Conservation (phyloP, 2,797 vertebrate genomes). For the Sarcoramphus papa region DNA sequence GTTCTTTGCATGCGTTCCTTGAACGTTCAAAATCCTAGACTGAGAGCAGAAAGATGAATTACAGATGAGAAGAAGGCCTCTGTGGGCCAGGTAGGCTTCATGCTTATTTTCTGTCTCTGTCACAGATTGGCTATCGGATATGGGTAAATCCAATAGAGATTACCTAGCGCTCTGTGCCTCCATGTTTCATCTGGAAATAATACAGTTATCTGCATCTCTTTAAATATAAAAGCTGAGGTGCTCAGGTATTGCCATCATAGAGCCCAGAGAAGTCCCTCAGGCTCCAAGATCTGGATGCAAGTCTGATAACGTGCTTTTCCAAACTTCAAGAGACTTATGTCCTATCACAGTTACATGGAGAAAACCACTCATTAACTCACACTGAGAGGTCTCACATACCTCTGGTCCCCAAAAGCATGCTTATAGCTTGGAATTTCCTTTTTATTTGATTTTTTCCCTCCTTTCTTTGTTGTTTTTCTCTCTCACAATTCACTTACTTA, state of each 20-base stretch:
- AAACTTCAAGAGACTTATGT: not conserved
- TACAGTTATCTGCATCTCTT: not conserved
- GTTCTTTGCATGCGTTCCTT: not conserved
- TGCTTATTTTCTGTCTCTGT: not conserved
- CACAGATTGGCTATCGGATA: not conserved
- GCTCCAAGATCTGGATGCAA: not conserved
- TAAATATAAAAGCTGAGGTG: not conserved
- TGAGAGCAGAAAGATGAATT: not conserved
- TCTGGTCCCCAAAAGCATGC: not conserved
- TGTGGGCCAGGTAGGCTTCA: not conserved
- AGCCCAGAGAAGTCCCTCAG: not conserved
- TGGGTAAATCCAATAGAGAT: not conserved
- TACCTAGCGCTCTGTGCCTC: not conserved
- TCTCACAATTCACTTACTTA: not conserved
- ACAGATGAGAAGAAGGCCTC: not conserved
- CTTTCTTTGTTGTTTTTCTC: not conserved
- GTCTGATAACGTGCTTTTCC: not conserved
- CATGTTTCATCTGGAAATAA: conserved; percentile 8
- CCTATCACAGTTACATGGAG: not conserved
- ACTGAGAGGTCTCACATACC: not conserved
- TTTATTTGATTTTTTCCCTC: not conserved
- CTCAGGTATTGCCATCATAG: not conserved
- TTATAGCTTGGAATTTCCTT: not conserved
- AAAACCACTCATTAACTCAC: not conserved
- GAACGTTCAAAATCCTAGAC: not conserved